A percentile compares a stretch with the other conserved stretches of the same genome.
These are phyloP conservation scores for Fissipunctia ypsillon DNA, from an alignment of 2,888 invertebrate genomes.

Conservation along the genomic window DNA sequence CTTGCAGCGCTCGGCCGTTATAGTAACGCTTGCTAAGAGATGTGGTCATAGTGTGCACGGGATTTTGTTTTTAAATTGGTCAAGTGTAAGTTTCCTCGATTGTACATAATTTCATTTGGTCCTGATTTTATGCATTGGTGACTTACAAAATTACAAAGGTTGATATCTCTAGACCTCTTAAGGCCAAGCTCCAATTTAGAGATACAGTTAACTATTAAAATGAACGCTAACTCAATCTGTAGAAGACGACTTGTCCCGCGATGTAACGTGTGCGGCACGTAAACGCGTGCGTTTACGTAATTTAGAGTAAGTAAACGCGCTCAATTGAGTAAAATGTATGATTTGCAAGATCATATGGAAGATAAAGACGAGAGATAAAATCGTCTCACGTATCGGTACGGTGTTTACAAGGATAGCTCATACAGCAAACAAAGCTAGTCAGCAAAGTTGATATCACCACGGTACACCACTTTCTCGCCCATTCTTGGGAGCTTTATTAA, in stretches of 20 bases:
- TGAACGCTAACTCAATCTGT: slow-evolving; percentile 8
- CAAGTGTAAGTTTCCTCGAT: too few species aligned
- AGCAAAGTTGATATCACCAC: not conserved
- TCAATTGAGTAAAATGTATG: slow-evolving; percentile 23
- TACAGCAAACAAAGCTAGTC: not conserved
- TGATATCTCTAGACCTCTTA: not conserved
- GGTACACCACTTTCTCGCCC: not conserved
- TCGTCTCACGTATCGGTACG: not conserved
- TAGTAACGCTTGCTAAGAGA: too few species aligned
- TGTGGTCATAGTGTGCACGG: too few species aligned
- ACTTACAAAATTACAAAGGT: too few species aligned
- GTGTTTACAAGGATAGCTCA: not conserved
- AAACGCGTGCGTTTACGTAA: slow-evolving; percentile 42
- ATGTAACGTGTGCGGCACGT: slow-evolving; percentile 36
- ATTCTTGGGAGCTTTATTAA: not conserved
- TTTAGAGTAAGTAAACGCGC: slow-evolving; percentile 15
- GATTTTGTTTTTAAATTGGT: too few species aligned
- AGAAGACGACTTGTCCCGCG: slow-evolving; percentile 17
- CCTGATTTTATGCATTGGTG: too few species aligned
- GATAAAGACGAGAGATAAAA: slow-evolving; percentile 10
- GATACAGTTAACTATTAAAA: slow-evolving; percentile 16
- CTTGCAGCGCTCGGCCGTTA: too few species aligned
- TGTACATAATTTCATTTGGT: too few species aligned
- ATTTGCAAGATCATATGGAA: slow-evolving; percentile 27
- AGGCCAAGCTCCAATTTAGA: not conserved